These are phyloP conservation scores for Leguminivora glycinivorella DNA, from an alignment of 1,140 invertebrate species.

Conservation along the genomic window DNA sequence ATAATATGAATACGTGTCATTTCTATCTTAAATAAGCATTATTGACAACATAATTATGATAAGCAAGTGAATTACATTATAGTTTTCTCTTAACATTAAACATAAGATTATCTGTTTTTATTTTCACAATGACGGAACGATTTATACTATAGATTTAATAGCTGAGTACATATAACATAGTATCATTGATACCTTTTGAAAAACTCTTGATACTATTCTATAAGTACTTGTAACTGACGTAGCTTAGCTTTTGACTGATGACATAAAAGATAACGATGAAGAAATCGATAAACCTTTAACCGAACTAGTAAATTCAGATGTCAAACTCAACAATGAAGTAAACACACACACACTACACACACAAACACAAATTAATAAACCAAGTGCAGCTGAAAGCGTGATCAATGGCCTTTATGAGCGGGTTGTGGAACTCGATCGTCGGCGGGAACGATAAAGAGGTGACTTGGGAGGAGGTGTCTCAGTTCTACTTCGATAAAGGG, in stretches of 20 bases:
- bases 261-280: not conserved
- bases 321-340: constrained; percentile 30
- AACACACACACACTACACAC: constrained; percentile 40
- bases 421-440: constrained; percentile 72
- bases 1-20: not conserved
- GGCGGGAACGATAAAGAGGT: constrained; percentile 63
- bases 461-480: constrained; percentile 70
- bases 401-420: constrained; percentile 75
- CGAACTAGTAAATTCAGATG: constrained; percentile 40
- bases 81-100: not conserved
- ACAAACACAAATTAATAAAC: constrained; percentile 39
- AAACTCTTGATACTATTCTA: not conserved
- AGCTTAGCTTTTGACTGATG: not conserved
- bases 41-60: not conserved
- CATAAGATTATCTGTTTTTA: not conserved
- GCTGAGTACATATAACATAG: not conserved
- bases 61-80: too few relatives aligned
- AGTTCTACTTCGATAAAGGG: constrained; percentile 79
- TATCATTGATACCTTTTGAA: not conserved
- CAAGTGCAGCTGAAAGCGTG: constrained; percentile 41
- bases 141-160: constrained; percentile 10
- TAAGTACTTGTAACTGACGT: not conserved
- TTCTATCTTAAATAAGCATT: not conserved
- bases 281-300: not conserved
- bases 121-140: not conserved